Base-by-base conservation (phyloP, 2,888 invertebrate genomes). In the Tromatobia lineatoria region DNA sequence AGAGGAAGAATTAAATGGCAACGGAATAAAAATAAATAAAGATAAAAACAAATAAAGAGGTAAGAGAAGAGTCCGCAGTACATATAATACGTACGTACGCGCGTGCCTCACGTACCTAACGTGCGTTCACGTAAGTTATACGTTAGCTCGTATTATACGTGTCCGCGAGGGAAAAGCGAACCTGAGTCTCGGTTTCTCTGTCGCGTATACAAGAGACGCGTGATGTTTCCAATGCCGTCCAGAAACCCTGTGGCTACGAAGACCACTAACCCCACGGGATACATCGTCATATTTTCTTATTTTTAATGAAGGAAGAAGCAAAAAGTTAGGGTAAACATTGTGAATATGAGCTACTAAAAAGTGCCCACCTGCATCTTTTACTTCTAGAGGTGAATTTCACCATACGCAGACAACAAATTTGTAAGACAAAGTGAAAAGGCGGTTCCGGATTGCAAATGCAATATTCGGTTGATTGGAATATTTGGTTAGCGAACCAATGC, bases 41-140 rank as follows among this genome's bases (percentile, higher is more conserved):
- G 29, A 47, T n/a, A 67, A 64, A 77, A 59, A 54, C 42, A 34
- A n/a, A 50, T 13, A 52, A 45, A 18, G 73, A 52, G 59, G 57
- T 59, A 25, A 57, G 23, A 57, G 73, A 80, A 66, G 67, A 80
- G 76, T 74, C 38, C 3, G 69, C 69, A 69, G 83, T 78, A 84
- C 70, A 66, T 78, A 67, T 78, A 81, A 81, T 81, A 57, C 74
- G 77, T 69, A 66, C 67, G 77, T 64, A 74, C 70, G 84, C 83
- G 83, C 75, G 81, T 84, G 84, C 78, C 74, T 81, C 78, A 71
- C 74, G 81, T 81, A 78, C 74, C 75, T 25, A 74, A 75, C 64
- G 70, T 78, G 77, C 73, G 64, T 74, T 69, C 78, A 34, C 67
- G 42, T 69, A 77, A 78, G 74, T 81, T 78, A 78, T 84, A 70